Base-by-base conservation (phyloP, 1,140 invertebrate species). In the Coenobita brevimanus region DNA sequence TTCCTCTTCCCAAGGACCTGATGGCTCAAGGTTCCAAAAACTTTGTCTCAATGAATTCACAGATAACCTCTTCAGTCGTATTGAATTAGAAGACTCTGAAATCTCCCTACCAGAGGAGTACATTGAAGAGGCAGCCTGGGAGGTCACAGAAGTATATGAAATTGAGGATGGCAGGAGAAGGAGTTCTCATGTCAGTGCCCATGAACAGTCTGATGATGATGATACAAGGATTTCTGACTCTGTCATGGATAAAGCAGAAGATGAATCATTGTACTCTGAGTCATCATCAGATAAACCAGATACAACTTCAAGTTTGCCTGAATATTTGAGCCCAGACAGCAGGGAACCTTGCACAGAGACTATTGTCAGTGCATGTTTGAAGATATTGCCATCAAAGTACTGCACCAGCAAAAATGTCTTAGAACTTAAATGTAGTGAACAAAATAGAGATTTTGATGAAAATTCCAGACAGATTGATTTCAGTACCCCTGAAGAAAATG, bases 71-170 rank as follows among this genome's bases (percentile, higher is more conserved):
- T 87, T 81, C 30, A 87, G 62, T 54, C 78, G 67, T 17, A 64
- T 87, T 33, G 85, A 87, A 43, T 36, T 71, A 8, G 76, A 87
- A n/a, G 84, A 86, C n/a, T 81, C 67, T 0, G 76, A 81, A 30
- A 64, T 71, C 17, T 71, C 75, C 46, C 15, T 87, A 38, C 64
- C 62, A 38, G 84, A 87, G 30, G 84, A 81, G 41, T 2, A 33
- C 71, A 30, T 60, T 1, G 78, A 81, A 38, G 62, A 54, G 33
- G 27, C 38, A 30, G 6, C 67, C 6, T 84, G 69, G 82, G 82
- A 84, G 54, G 33, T 76, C 6, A 30, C 33, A 3, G 64, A 87
- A 57, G 64, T 69, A 1, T 80, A 71, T 69, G 73, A 76, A 43
- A 33, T 71, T 1, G 24, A 78, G 36, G 21, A 78, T 15, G 43